A percentile compares a stretch with the other conserved stretches of the same genome.
Conservation (phyloP, 2,113 vertebrate genomes). For the Verasper variegatus region DNA sequence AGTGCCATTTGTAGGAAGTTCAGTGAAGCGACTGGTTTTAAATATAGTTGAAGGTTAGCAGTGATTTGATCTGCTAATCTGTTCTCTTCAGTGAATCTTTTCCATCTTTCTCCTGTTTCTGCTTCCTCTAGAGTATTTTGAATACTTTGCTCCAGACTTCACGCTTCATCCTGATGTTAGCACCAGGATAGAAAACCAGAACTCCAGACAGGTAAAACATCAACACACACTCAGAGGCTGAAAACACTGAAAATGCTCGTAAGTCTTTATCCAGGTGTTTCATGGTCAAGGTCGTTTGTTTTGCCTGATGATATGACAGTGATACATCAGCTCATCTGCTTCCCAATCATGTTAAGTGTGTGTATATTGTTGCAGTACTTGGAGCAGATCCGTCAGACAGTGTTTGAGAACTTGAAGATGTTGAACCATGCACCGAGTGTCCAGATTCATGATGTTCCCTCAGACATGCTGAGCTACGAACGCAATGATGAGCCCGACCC, state of each 20-base stretch:
- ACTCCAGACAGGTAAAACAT: conserved; percentile 92
- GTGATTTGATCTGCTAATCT: not conserved
- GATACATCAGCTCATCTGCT: not conserved
- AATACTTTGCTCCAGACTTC: conserved; percentile 99
- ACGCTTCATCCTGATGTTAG: conserved; percentile 98
- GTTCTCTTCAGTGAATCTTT: not conserved
- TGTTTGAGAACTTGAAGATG: conserved; percentile 99
- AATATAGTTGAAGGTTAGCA: not conserved
- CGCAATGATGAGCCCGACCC: conserved; percentile 94
- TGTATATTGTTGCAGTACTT: conserved; percentile 84
- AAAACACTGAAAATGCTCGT: no score
- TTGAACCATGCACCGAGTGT: conserved; percentile 97
- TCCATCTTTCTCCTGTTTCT: not conserved
- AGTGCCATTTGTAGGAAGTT: conserved; percentile 1
- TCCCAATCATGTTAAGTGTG: not conserved
- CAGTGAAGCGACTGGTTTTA: not conserved
- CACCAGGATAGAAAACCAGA: conserved; percentile 98
- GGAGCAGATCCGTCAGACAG: conserved; percentile 97
- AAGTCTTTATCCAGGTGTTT: not conserved
- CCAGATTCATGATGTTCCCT: conserved; percentile 98
- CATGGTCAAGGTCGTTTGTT: no score
- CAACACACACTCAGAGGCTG: not conserved
- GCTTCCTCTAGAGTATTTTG: conserved; percentile 91
- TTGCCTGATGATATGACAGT: not conserved
- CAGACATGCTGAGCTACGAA: conserved; percentile 94